Percentiles rank a stretch among this genome's conserved stretches.
These are phyloP conservation scores for Dromius quadrimaculatus DNA, from an alignment of 2,888 invertebrate genomes.

Conservation along the genomic window DNA sequence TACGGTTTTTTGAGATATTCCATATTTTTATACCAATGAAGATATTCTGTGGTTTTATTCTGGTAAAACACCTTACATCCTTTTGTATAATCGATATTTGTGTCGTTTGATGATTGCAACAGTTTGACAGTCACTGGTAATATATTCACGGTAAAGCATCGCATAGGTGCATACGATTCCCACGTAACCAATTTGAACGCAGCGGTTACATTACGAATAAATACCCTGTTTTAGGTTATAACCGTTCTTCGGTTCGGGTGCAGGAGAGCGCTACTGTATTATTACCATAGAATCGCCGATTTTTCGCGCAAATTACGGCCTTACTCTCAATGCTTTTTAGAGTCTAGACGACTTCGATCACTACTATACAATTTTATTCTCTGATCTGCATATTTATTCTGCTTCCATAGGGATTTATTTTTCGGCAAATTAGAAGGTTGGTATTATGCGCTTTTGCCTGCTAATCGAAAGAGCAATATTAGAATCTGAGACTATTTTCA, in stretches of 20 bases:
- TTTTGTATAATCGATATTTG: too few species aligned
- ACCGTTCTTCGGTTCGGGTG: background rate
- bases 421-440: conserved; percentile 33
- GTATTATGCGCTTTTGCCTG: conserved; percentile 18
- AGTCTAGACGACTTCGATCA: conserved; percentile 9
- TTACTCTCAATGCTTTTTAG: background rate
- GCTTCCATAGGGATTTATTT: conserved; percentile 18
- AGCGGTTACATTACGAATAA: conserved; percentile 26
- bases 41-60: too few species aligned
- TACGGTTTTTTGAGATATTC: too few species aligned
- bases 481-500: conserved; percentile 1
- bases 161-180: conserved; percentile 4
- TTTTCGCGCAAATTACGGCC: conserved; percentile 23
- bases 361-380: conserved; percentile 9
- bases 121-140: background rate
- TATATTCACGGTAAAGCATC: conserved; percentile 22
- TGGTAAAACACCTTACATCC: too few species aligned
- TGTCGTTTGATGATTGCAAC: too few species aligned
- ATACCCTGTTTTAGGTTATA: conserved; percentile 1
- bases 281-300: conserved; percentile 22
- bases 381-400: conserved; percentile 18
- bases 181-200: conserved; percentile 12
- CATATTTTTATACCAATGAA: too few species aligned
- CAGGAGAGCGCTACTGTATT: conserved; percentile 18
- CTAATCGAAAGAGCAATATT: conserved; percentile 23